Evolutionary conservation across 2,797 vertebrate genomes (phyloP), one percentile per base, ranked within the genome.

Genomic region (Myotis pilosus): DNA sequence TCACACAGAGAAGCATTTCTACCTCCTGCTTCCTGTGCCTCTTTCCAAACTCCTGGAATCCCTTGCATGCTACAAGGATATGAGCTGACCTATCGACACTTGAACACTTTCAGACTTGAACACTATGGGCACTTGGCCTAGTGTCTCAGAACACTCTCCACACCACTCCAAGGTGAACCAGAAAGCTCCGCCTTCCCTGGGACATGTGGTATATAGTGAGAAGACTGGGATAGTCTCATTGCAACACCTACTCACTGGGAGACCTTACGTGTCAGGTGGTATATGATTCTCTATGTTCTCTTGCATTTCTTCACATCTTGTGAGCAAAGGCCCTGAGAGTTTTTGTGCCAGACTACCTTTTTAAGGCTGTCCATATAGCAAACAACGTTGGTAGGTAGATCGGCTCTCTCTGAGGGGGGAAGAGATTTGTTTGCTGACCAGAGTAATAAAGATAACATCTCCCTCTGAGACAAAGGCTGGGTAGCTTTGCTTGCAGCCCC

Each of bases 41-140:
- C 72, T 94, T 82, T 64, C 16, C 83, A 94, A 95, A 71, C 9
- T 71, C n/a, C 71, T 84, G n/a, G 60, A 95, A 91, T 75, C 36
- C 36, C 69, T 15, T 49, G 71, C 13, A 41, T 44, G 25, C 36
- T 89, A 17, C 16, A 10, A 92, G 15, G 20, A n/a, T 36, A 87
- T 68, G 30, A 28, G 28, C 28, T 80, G 25, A 60, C 19, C 30
- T 33, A 76, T 38, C 33, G 41, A 71, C 17, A 78, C 20, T 87
- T 87, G 19, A 64, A 69, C 17, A 78, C 23, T 89, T 87, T 23
- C 44, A 94, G 87, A 72, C 19, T 49, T 64, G 36, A 79, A 62
- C 60, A 33, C 60, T 91, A 11, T 19, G 22, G 41, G 20, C n/a
- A 30, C 44, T 82, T 95, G 22, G 49, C 4, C 84, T 94, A 86